Evolutionary conservation across 1,140 invertebrate genomes (phyloP), one percentile per base, ranked within the genome.

Genomic region (Magallana angulata): DNA sequence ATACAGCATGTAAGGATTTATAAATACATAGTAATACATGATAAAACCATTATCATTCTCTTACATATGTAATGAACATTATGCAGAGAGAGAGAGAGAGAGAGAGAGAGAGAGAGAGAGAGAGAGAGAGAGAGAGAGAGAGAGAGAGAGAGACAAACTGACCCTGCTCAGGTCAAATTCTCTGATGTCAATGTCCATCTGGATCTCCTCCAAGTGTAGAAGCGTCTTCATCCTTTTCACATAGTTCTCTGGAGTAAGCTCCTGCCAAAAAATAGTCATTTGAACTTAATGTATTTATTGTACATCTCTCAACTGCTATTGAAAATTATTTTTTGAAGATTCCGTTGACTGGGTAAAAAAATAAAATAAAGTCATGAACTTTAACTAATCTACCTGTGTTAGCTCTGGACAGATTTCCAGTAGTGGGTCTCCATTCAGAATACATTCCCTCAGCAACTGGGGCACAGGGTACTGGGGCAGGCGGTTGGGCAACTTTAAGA

Each of bases 141-240:
- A 64, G 1, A 36, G 18, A 82, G 1, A 1, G 11, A 82, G 0
- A 82, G 6, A 82, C 16, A 0, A 11, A 7, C 48, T 48, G 36
- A 64, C 58, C 59, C 84, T 62, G 56, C 96, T 94, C 91, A 97
- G 96, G 93, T 97, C 96, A 94, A 97, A 98, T 89, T 95, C 95
- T 88, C 96, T 96, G 82, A 98, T 96, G 82, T 95, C 94, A 12
- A 97, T 93, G 56, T 96, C 96, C 89, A 95, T 95, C 91, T 95
- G 94, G 30, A 94, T 92, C 95, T 98, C 97, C 94, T 98, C 97
- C 68, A 98, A 94, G 93, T 97, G 96, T 6, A 98, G 91, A 57
- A 98, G 94, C 16, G 95, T 93, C 71, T 96, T 96, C 93, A 98
- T 97, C 91, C 95, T 93, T 18, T 92, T 89, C 76, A 91, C 80